A percentile compares a stretch with the other conserved stretches of the same genome.
phyloP scores from a whole-genome alignment of 2,113 vertebrate species.

The Hippocampus mohnikei region DNA sequence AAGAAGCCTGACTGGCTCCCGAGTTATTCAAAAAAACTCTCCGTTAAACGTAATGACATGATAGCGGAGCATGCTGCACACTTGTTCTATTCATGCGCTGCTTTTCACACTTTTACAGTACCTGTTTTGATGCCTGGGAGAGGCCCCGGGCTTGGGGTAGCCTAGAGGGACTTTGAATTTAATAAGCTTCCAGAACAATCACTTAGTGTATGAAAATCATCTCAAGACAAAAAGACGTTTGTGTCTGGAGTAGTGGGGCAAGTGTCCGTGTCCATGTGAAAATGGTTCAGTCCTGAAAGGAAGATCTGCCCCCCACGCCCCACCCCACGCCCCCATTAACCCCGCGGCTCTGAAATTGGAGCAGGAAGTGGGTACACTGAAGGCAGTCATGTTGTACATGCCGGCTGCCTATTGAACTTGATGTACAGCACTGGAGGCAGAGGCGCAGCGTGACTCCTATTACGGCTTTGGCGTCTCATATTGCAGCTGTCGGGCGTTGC shows the following conservation, averaged over 20 bases:
- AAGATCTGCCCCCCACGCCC: background rate
- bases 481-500: conserved; percentile 2
- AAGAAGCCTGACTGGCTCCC: background rate
- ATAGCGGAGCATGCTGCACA: background rate
- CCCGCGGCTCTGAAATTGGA: conserved; percentile 19
- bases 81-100: background rate
- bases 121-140: background rate
- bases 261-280: background rate
- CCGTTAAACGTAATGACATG: conserved; percentile 2
- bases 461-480: background rate
- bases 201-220: background rate
- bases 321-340: too few relatives aligned
- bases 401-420: background rate
- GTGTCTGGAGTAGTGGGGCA: too few relatives aligned
- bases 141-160: background rate
- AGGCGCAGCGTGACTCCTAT: background rate
- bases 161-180: background rate
- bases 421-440: background rate
- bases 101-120: background rate
- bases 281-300: conserved; percentile 28
- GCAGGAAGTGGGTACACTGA: conserved; percentile 37
- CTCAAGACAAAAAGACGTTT: background rate
- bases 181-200: background rate
- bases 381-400: conserved; percentile 32
- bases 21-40: background rate